phyloP scores from a whole-genome alignment of 2,888 invertebrate species.

The Trimorus sp. region DNA sequence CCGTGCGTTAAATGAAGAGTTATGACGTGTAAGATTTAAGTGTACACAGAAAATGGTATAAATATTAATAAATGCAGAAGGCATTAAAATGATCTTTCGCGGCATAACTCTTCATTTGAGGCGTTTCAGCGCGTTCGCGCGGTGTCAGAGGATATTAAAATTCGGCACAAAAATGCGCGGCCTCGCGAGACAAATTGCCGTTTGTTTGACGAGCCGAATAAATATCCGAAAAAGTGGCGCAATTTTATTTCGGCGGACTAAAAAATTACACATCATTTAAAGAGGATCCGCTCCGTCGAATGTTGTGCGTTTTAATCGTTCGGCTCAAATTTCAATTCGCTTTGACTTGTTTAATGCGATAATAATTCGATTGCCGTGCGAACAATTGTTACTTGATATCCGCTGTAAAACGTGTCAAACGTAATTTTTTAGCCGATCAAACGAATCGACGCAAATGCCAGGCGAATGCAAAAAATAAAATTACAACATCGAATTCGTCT shows the following conservation, averaged over 20 bases:
- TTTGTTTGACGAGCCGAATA: not conserved
- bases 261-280: constrained; percentile 13
- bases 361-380: constrained; percentile 25
- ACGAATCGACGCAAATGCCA: constrained; percentile 31
- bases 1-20: constrained; percentile 37
- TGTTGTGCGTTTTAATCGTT: constrained; percentile 27
- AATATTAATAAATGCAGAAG: constrained; percentile 56
- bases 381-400: constrained; percentile 34
- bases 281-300: not conserved
- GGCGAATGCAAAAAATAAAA: constrained; percentile 35
- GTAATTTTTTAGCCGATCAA: constrained; percentile 31
- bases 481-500: constrained; percentile 46
- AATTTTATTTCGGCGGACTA: constrained; percentile 25
- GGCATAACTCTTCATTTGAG: constrained; percentile 52
- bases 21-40: constrained; percentile 46
- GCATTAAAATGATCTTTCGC: constrained; percentile 48
- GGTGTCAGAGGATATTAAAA: constrained; percentile 39
- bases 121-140: constrained; percentile 15
- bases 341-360: constrained; percentile 40
- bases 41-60: constrained; percentile 44
- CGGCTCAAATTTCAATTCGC: constrained; percentile 32
- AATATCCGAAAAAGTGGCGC: not conserved
- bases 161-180: constrained; percentile 19
- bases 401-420: constrained; percentile 28
- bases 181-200: constrained; percentile 7